Base-by-base conservation (phyloP, 2,797 vertebrate genomes). In the Sebastes reedi region DNA sequence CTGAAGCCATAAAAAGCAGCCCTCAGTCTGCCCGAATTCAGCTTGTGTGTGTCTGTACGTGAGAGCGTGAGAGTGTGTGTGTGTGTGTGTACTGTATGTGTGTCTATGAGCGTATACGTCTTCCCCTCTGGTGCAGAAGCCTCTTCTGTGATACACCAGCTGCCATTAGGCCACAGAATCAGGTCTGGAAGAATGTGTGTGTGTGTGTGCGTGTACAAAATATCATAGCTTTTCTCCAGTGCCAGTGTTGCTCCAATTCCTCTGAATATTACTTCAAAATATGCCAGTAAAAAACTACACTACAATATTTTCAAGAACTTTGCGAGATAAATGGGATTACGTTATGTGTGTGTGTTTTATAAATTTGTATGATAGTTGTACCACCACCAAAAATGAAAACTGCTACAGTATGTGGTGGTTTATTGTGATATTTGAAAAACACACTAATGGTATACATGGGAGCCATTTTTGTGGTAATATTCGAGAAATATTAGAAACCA, bases 1-100 rank as follows among this genome's bases (percentile, higher is more conserved):
- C 90, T 83, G 81, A 82, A 89, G 85, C 91, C 91, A 91, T 89
- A 93, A 92, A 91, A 91, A 91, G 87, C 87, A 83, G 82, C 88
- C 72, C 74, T 90, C 80, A 81, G 84, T 86, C 86, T 69, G 78
- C 72, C 85, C 66, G 83, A 83, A 87, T 80, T 79, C 76, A 74
- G 82, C 56, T 2, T 75, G 75, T 81, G 77, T 61, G 72, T 66
- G 36, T 32, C 2, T 60, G 56, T 79, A 13, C 8, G 16, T 46
- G 75, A 30, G 34, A 13, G 50, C 11, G 10, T 14, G 60, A 3
- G 68, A 64, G 72, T 70, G 77, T 54, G 72, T 52, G 74, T 52
- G 42, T 30, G n/a, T 24, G 75, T 54, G 46, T 29, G 36, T 9
- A 39, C 36, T 39, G 36, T 39, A 14, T 72, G 62, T 80, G 77